Base-by-base conservation (phyloP, 1,140 invertebrate genomes). In the Drosophila auraria region DNA sequence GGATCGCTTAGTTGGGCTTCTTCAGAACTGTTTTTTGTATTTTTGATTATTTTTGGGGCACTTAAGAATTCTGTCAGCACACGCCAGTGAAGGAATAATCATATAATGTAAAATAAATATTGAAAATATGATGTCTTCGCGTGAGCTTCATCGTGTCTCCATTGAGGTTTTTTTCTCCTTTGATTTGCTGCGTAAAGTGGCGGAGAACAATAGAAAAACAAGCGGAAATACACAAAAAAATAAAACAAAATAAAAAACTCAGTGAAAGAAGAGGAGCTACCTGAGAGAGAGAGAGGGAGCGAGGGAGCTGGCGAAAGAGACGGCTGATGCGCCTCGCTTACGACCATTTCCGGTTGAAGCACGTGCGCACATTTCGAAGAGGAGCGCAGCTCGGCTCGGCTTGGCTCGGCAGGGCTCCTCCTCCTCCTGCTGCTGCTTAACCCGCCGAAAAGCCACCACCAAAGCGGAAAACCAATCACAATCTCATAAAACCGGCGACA, bases 341-440 rank as follows among this genome's bases (percentile, higher is more conserved):
- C 84, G 82, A 70, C 78, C 86, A 69, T 90, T 92, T 92, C 90
- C 90, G 90, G 90, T 92, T 82, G 83, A 82, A 92, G 90, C 90
- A 92, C 90, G 90, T 92, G 90, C 90, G 71, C 71, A 74, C 69
- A 61, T 30, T 61, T 71, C 75, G 69, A 80, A 89, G 84, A 89
- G 81, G 74, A 89, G 81, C 68, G 72, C 63, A 79, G 60, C 71
- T 56, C 44, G 20, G 53, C 54, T 23, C 53, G 23, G 57, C 70
- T 63, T 54, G 44, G 72, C 56, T 42, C 53, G 25, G 25, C 25
- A 4, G 3, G 25, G 25, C 30, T 62, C 42, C 30, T 33, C 12
- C 45, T 23, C 4, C 8, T 25, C 50, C 33, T n/a, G 33, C 25
- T n/a, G 38, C 60, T 11, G 1, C 61, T 27, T 75, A 61, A 61